These are phyloP conservation scores for Campoletis sonorensis DNA, from an alignment of 1,140 invertebrate species.

Conservation along the genomic window DNA sequence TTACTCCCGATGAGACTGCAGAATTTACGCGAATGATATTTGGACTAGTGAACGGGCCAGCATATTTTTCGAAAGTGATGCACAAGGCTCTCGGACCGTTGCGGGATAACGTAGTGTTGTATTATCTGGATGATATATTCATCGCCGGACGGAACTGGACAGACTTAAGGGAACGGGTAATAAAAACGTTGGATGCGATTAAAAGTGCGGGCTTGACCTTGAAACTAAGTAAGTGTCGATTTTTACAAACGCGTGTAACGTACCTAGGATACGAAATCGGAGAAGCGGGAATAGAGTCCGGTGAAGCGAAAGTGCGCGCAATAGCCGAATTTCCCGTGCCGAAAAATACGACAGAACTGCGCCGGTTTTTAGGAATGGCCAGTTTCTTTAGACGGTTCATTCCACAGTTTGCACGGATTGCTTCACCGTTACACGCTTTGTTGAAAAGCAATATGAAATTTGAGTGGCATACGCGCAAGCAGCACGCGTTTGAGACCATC, in stretches of 20 bases:
- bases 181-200: too few relatives aligned
- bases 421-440: conserved; percentile 57
- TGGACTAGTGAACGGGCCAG: conserved; percentile 41
- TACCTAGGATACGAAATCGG: too few relatives aligned
- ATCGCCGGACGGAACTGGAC: conserved; percentile 5
- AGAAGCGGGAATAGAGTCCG: too few relatives aligned
- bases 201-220: too few relatives aligned
- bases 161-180: too few relatives aligned
- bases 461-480: conserved; percentile 32
- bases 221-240: too few relatives aligned
- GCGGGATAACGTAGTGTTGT: not conserved
- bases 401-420: conserved; percentile 53
- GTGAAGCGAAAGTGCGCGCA: conserved; percentile 55
- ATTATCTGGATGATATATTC: not conserved
- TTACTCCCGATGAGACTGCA: conserved; percentile 41
- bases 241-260: too few relatives aligned
- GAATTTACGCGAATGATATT: conserved; percentile 47
- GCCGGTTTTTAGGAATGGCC: conserved; percentile 65
- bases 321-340: conserved; percentile 56
- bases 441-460: conserved; percentile 40
- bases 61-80: not conserved
- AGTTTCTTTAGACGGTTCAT: conserved; percentile 67
- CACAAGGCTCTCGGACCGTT: not conserved
- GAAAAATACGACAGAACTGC: conserved; percentile 54
- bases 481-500: not conserved